phyloP scores from a whole-genome alignment of 2,113 vertebrate species.

The Caretta caretta region DNA sequence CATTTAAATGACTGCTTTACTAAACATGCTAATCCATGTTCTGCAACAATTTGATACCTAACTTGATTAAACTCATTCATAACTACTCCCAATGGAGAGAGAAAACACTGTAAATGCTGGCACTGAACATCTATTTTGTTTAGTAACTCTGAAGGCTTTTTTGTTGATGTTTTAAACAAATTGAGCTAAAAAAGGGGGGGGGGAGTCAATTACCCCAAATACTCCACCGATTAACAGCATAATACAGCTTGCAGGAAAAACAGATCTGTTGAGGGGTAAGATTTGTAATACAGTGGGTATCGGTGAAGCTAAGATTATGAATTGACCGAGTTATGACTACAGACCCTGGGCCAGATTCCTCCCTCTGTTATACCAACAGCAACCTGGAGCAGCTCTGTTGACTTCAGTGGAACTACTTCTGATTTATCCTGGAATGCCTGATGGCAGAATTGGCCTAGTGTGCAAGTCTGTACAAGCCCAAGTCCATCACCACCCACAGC shows the following conservation, averaged over 20 bases:
- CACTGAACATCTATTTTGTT: background rate
- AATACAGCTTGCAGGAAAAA: background rate
- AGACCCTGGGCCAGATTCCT: background rate
- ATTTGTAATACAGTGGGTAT: background rate
- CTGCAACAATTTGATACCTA: background rate
- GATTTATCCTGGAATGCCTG: accelerated
- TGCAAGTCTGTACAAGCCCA: accelerated
- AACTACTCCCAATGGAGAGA: background rate
- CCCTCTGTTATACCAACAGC: background rate
- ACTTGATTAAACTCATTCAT: background rate
- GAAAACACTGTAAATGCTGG: background rate
- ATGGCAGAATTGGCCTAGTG: accelerated
- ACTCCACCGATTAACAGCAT: accelerated
- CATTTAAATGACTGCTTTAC: background rate
- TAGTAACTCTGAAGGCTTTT: background rate
- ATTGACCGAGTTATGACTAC: background rate
- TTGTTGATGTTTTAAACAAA: background rate
- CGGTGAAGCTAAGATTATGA: background rate
- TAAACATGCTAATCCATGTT: background rate
- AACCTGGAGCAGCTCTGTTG: background rate
- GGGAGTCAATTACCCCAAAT: accelerated
- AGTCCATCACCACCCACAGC: accelerated
- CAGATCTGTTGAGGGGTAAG: background rate
- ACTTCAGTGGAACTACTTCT: accelerated
- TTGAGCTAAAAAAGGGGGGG: background rate